A percentile compares a stretch with the other conserved stretches of the same genome.
Conservation (phyloP, 1,140 invertebrate species). For the Hylaeus anthracinus region DNA sequence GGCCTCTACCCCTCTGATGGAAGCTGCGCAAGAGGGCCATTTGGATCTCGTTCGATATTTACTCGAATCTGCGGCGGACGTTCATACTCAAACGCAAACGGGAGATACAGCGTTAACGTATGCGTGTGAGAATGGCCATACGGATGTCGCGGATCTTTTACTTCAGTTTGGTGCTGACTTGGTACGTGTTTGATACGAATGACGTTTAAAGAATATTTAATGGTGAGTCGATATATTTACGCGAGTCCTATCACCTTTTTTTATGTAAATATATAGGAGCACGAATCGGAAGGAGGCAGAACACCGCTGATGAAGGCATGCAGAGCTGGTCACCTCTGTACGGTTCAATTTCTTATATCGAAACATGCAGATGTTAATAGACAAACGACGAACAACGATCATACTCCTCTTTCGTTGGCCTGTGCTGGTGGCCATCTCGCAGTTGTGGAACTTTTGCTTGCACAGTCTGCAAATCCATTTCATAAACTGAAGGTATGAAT, state of each 20-base stretch:
- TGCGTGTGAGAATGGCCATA: conserved; percentile 98
- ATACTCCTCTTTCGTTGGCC: conserved; percentile 97
- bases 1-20: conserved; percentile 98
- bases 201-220: conserved; percentile 3
- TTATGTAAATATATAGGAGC: conserved; percentile 83
- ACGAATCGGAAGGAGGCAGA: conserved; percentile 95
- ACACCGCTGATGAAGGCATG: conserved; percentile 99
- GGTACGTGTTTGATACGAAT: conserved; percentile 73
- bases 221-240: background rate
- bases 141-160: conserved; percentile 95
- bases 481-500: conserved; percentile 92
- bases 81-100: conserved; percentile 96
- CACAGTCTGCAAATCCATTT: conserved; percentile 95
- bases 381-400: conserved; percentile 98
- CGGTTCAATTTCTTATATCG: conserved; percentile 97
- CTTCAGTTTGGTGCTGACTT: conserved; percentile 94
- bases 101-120: conserved; percentile 98
- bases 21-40: conserved; percentile 98
- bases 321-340: conserved; percentile 98
- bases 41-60: conserved; percentile 95
- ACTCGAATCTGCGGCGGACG: conserved; percentile 92
- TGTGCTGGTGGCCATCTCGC: conserved; percentile 97
- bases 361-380: conserved; percentile 96
- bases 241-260: background rate
- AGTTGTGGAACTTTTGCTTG: conserved; percentile 95